A percentile compares a stretch with the other conserved stretches of the same genome.
Conservation (phyloP, 2,113 vertebrate species). For the Cacatua alba region DNA sequence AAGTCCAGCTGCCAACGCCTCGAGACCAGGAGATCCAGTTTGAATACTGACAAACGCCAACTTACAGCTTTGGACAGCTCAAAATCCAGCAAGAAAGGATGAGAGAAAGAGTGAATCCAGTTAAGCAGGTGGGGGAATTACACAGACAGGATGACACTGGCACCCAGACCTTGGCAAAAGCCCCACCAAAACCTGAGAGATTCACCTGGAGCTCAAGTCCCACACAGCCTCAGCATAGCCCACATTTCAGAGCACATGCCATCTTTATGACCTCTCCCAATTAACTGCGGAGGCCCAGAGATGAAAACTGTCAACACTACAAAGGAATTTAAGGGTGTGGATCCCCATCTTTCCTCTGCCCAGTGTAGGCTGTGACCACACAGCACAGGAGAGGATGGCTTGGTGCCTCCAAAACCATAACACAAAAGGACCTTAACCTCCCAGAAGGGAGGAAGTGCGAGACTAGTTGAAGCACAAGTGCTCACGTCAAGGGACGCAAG, state of each 20-base stretch:
- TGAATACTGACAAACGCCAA: neutral
- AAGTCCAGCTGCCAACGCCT: neutral
- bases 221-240: neutral
- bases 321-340: neutral
- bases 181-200: neutral
- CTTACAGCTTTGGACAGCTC: neutral
- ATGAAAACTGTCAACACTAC: neutral
- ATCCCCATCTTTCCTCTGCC: neutral
- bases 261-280: neutral
- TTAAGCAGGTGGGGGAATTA: neutral
- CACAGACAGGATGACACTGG: neutral
- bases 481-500: neutral
- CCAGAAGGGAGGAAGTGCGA: neutral
- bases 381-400: neutral
- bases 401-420: neutral
- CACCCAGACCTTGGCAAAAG: neutral
- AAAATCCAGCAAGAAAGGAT: neutral
- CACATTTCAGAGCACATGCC: neutral
- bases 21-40: slow-evolving; percentile 16
- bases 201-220: neutral
- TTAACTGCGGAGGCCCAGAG: neutral
- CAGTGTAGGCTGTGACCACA: neutral
- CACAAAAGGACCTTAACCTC: neutral
- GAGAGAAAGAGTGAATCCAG: neutral
- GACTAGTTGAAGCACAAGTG: neutral